These are phyloP conservation scores for Apus apus DNA, from an alignment of 2,113 vertebrate species.

Conservation along the genomic window DNA sequence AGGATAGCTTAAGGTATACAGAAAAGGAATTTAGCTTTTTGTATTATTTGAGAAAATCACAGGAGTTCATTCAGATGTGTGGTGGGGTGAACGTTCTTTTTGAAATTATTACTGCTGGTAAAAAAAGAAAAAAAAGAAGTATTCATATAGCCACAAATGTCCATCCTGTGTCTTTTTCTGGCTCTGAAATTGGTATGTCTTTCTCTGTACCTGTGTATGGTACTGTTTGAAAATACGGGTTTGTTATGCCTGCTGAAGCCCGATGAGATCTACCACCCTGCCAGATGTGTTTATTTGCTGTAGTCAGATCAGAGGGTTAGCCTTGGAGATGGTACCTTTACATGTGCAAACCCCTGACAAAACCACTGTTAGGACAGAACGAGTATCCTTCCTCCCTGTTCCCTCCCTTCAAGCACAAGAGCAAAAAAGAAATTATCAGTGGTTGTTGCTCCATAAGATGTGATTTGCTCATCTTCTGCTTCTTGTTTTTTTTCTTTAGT, in stretches of 20 bases:
- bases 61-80: not conserved
- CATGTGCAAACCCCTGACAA: not conserved
- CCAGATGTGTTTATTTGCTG: not conserved
- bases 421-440: rapidly evolving
- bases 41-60: not conserved
- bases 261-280: not conserved
- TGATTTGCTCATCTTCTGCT: not conserved
- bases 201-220: not conserved
- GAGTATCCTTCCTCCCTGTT: not conserved
- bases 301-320: not conserved
- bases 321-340: not conserved
- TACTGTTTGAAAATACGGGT: not conserved
- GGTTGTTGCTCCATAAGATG: not conserved
- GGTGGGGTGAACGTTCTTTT: not conserved
- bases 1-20: not conserved
- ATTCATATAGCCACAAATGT: not conserved
- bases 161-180: not conserved
- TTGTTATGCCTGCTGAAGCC: not conserved
- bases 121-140: not conserved
- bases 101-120: not conserved
- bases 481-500: not conserved
- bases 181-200: not conserved
- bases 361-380: not conserved
- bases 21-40: not conserved
- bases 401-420: not conserved